A percentile compares a stretch with the other conserved stretches of the same genome.
These are phyloP conservation scores for Stegodyphus dumicola DNA, from an alignment of 1,140 invertebrate species.

Conservation along the genomic window DNA sequence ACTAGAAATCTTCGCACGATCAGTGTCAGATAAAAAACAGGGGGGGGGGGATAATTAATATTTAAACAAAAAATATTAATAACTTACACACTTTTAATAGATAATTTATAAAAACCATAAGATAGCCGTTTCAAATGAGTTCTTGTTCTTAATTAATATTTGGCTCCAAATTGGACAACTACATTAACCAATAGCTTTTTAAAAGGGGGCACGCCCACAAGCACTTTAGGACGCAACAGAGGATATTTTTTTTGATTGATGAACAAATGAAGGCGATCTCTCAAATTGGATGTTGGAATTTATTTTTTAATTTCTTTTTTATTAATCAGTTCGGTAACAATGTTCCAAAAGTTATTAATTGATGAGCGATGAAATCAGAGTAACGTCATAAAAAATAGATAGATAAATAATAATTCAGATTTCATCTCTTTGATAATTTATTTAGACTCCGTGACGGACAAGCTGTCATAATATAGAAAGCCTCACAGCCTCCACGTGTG, in stretches of 20 bases:
- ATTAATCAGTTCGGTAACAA: not conserved
- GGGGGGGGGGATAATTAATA: not conserved
- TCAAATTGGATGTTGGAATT: not conserved
- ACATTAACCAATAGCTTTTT: conserved; percentile 6
- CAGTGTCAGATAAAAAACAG: not conserved
- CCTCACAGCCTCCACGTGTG: no score
- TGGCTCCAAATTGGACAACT: not conserved
- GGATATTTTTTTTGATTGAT: conserved; percentile 11
- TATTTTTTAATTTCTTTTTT: not conserved
- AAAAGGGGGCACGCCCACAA: not conserved
- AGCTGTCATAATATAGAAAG: not conserved
- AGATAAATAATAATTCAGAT: not conserved
- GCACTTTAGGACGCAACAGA: not conserved
- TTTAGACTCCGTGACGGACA: not conserved
- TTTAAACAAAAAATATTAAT: not conserved
- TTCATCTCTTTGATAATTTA: not conserved
- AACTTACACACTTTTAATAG: not conserved
- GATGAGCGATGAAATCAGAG: conserved; percentile 6
- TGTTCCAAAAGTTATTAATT: not conserved
- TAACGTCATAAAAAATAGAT: not conserved
- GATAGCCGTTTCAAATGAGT: conserved; percentile 9
- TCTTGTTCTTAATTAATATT: conserved; percentile 17
- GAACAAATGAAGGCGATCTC: not conserved
- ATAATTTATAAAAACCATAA: conserved; percentile 2
- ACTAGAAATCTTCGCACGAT: not conserved